phyloP scores from a whole-genome alignment of 2,888 invertebrate species.

The Germaria angustata region DNA sequence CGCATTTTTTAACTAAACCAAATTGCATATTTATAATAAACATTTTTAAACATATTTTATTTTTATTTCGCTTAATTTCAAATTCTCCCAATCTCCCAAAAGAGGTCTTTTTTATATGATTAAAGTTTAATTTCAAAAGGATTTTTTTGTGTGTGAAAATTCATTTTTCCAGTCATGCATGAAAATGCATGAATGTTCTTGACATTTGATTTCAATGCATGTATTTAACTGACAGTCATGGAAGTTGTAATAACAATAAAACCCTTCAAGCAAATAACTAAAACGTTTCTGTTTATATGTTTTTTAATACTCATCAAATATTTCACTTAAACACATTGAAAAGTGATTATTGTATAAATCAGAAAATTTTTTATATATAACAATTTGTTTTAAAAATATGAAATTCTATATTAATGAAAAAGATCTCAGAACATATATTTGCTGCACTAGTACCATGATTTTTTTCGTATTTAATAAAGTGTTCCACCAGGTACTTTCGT shows the following conservation, averaged over 20 bases:
- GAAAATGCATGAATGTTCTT: not conserved
- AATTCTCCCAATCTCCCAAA: too few species aligned
- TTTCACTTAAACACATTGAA: not conserved
- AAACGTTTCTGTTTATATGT: not conserved
- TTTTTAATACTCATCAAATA: not conserved
- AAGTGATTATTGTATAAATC: not conserved
- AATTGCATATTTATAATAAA: too few species aligned
- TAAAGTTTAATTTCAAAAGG: too few species aligned
- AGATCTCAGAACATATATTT: not conserved
- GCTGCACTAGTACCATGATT: too few species aligned
- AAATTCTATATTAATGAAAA: not conserved
- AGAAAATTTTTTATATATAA: not conserved
- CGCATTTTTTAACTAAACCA: too few species aligned
- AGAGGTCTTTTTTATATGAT: too few species aligned
- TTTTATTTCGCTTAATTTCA: too few species aligned
- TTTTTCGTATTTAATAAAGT: too few species aligned
- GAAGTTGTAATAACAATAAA: not conserved
- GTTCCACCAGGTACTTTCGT: too few species aligned
- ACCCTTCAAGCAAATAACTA: not conserved
- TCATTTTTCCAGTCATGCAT: not conserved
- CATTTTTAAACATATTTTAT: too few species aligned
- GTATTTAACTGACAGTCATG: not conserved
- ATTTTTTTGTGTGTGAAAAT: not conserved
- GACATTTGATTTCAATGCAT: slow-evolving; percentile 17
- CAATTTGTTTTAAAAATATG: not conserved